Percentiles rank a stretch among this genome's conserved stretches.
Conservation (phyloP, 23 tunicate species). For the Clavelina lepadiformis region DNA sequence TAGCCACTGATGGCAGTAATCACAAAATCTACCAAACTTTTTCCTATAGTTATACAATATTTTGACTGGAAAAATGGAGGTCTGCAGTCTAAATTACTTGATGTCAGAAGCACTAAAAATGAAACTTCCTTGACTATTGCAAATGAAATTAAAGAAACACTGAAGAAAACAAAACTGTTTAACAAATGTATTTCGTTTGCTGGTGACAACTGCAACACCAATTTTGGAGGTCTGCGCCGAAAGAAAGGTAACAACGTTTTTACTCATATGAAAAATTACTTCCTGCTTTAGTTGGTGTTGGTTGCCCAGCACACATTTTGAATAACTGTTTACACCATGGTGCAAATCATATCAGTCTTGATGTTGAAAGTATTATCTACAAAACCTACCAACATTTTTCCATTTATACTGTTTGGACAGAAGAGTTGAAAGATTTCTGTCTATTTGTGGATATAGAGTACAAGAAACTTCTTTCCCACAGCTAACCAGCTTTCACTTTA, state of each 20-base stretch:
- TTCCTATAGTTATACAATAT: constrained; percentile 17
- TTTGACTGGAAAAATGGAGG: constrained; percentile 12
- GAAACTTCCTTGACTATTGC: constrained; percentile 4
- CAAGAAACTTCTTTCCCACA: constrained; percentile 29
- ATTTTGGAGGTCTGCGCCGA: constrained; percentile 34
- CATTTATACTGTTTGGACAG: too few relatives aligned
- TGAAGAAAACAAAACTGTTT: constrained; percentile 19
- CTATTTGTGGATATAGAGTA: constrained; percentile 14
- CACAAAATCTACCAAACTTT: constrained; percentile 22
- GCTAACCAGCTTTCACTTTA: constrained; percentile 43
- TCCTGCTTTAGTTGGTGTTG: constrained; percentile 23
- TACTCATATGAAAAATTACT: constrained; percentile 1
- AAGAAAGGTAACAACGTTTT: constrained; percentile 33
- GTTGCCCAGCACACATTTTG: too few relatives aligned
- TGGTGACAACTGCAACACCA: constrained; percentile 44
- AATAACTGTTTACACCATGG: too few relatives aligned
- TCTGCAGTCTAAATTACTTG: constrained; percentile 14
- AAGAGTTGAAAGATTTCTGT: constrained; percentile 15
- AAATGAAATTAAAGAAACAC: constrained; percentile 3
- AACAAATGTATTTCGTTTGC: constrained; percentile 35
- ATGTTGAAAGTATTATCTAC: constrained; percentile 17
- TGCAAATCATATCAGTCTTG: constrained; percentile 18
- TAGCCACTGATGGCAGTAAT: constrained; percentile 27
- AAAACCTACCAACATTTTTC: too few relatives aligned
- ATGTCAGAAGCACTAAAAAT: constrained; percentile 14